A percentile compares a stretch with the other conserved stretches of the same genome.
Evolutionary conservation across 1,140 invertebrate genomes (phyloP).

Genomic region (Habropoda laboriosa): DNA sequence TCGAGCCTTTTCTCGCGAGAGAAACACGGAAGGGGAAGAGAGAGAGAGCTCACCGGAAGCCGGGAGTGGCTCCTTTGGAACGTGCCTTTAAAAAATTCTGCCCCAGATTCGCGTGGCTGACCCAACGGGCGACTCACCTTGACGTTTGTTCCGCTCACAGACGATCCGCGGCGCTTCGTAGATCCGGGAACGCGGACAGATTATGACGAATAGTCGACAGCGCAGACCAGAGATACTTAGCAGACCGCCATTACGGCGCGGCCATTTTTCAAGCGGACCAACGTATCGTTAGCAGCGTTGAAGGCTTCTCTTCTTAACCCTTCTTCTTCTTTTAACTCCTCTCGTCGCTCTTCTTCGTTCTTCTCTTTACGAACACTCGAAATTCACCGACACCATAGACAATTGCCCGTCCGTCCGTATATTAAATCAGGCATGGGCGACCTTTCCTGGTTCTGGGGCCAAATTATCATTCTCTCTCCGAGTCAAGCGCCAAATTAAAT

Average conservation of each 20-base stretch:
- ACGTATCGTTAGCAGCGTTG: slow-evolving; percentile 54
- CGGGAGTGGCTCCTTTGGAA: too few species aligned
- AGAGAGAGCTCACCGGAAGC: not conserved
- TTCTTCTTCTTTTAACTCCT: not conserved
- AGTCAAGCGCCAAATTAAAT: too few species aligned
- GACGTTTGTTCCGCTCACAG: too few species aligned
- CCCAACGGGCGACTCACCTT: not conserved
- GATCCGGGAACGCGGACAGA: slow-evolving; percentile 38
- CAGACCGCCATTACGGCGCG: slow-evolving; percentile 40
- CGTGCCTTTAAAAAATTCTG: not conserved
- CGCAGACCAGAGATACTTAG: slow-evolving; percentile 44
- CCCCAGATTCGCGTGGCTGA: not conserved
- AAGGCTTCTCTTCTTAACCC: not conserved
- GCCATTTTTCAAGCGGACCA: slow-evolving; percentile 57
- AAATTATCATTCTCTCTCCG: not conserved
- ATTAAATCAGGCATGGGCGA: too few species aligned
- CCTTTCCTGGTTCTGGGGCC: too few species aligned
- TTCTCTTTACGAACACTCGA: too few species aligned
- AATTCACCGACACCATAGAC: too few species aligned
- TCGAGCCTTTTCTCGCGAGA: too few species aligned
- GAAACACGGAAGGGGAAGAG: too few species aligned
- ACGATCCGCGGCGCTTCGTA: slow-evolving; percentile 5
- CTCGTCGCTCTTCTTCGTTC: too few species aligned
- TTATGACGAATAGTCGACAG: slow-evolving; percentile 60
- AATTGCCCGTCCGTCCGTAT: too few species aligned